Evolutionary conservation across 2,888 invertebrate genomes (phyloP).

Genomic region (Orthonychiurus folsomi): DNA sequence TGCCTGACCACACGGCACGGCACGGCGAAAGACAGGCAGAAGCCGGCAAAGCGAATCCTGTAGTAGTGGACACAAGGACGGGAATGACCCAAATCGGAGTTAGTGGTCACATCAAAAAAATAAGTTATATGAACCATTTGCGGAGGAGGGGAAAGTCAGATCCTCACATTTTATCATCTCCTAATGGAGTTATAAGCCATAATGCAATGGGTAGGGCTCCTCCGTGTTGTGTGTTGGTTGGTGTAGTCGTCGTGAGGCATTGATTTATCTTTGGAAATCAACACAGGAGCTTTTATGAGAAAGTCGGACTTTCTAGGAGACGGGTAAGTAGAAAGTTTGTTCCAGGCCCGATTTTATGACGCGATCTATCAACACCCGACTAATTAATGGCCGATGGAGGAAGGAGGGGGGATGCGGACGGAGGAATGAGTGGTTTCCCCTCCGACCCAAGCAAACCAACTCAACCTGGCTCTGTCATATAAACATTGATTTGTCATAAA

Average conservation of each 20-base stretch:
- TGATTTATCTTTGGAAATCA: conserved; percentile 37
- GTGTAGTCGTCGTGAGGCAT: conserved; percentile 21
- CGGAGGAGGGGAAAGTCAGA: conserved; percentile 1
- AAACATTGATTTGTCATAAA: conserved; percentile 41
- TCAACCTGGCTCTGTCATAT: conserved; percentile 27
- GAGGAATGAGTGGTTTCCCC: neutral
- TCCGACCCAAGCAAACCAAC: neutral
- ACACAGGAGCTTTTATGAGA: neutral
- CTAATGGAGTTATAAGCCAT: conserved; percentile 41
- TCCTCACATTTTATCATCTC: conserved; percentile 33
- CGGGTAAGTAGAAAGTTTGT: conserved; percentile 27
- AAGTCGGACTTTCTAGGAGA: neutral
- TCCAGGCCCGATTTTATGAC: conserved; percentile 32
- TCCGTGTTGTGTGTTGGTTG: conserved; percentile 7
- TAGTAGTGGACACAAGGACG: no score
- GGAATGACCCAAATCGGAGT: conserved; percentile 26
- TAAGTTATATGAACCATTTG: conserved; percentile 19
- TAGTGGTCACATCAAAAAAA: conserved; percentile 23
- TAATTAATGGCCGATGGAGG: conserved; percentile 40
- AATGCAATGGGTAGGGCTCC: conserved; percentile 30
- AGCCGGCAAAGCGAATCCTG: no score
- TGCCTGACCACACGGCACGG: no score
- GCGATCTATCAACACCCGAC: conserved; percentile 40
- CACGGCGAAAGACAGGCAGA: no score
- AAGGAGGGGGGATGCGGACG: neutral